A percentile compares a stretch with the other conserved stretches of the same genome.
phyloP scores from a whole-genome alignment of 2,113 vertebrate genomes.

The Trochalopteron elliotii region DNA sequence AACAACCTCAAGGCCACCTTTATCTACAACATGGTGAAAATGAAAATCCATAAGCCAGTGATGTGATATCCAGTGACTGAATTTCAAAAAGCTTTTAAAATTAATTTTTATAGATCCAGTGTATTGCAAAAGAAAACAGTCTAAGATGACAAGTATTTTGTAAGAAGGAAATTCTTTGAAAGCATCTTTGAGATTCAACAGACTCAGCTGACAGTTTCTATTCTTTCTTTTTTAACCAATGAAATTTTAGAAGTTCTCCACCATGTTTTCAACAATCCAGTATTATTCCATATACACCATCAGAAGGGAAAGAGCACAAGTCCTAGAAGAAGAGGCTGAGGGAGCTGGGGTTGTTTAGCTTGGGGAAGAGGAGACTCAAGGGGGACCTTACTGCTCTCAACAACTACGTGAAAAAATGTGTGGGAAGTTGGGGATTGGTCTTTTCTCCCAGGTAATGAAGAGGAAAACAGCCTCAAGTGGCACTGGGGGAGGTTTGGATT shows the following conservation, averaged over 20 bases:
- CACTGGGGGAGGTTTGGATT: neutral
- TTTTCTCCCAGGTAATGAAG: neutral
- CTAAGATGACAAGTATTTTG: neutral
- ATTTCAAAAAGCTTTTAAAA: neutral
- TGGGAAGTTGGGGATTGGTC: too few species aligned
- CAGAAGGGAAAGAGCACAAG: neutral
- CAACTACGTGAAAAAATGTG: neutral
- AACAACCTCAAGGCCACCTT: neutral
- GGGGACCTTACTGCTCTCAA: neutral
- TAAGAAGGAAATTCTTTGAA: neutral
- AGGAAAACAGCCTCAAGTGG: neutral
- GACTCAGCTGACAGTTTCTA: neutral
- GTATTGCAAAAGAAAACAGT: neutral
- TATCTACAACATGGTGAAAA: neutral
- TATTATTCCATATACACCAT: neutral
- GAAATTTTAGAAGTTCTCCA: neutral
- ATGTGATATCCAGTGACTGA: neutral
- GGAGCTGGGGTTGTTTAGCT: neutral
- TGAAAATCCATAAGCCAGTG: neutral
- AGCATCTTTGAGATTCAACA: neutral
- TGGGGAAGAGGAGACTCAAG: neutral
- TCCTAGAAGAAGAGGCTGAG: neutral
- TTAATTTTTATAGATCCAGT: neutral
- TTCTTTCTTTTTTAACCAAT: neutral
- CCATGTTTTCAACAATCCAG: neutral